Evolutionary conservation across 2,888 invertebrate species (phyloP).

Genomic region (Priocnemis perturbator): DNA sequence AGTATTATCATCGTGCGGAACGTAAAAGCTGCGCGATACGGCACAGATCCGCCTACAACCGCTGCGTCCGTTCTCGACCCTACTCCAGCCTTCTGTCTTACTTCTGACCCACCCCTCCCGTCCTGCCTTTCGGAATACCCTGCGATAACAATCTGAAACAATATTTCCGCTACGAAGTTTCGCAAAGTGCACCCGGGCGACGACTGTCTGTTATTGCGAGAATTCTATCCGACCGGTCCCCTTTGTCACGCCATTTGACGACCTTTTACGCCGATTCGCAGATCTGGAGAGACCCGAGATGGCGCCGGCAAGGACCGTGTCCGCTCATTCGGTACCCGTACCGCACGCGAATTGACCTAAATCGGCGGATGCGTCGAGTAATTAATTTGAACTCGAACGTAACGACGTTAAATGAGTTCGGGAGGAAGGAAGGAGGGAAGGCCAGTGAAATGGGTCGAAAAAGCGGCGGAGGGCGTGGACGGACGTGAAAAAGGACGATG

Average conservation of each 20-base stretch:
- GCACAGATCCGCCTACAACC: too few relatives aligned
- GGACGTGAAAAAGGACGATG: constrained; percentile 1
- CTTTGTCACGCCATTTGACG: constrained; percentile 8
- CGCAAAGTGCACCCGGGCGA: constrained; percentile 30
- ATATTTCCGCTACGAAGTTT: constrained; percentile 47
- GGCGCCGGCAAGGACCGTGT: too few relatives aligned
- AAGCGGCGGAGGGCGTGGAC: neutral
- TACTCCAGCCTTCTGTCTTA: too few relatives aligned
- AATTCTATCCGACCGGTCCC: constrained; percentile 4
- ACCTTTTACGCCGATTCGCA: constrained; percentile 8
- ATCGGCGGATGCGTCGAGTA: too few relatives aligned
- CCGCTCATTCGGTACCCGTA: too few relatives aligned
- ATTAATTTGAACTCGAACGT: too few relatives aligned
- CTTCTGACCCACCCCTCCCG: too few relatives aligned
- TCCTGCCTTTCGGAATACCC: constrained; percentile 4
- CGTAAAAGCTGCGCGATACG: too few relatives aligned
- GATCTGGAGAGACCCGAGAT: neutral
- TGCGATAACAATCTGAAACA: constrained; percentile 43
- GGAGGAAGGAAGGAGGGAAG: neutral
- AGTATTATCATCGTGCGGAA: too few relatives aligned
- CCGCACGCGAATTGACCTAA: too few relatives aligned
- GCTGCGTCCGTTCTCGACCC: too few relatives aligned
- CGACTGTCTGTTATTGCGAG: constrained; percentile 46
- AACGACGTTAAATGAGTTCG: neutral
- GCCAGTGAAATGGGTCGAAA: constrained; percentile 1